A percentile compares a stretch with the other conserved stretches of the same genome.
These are phyloP conservation scores for Orussus abietinus DNA, from an alignment of 1,140 invertebrate genomes.

Conservation along the genomic window DNA sequence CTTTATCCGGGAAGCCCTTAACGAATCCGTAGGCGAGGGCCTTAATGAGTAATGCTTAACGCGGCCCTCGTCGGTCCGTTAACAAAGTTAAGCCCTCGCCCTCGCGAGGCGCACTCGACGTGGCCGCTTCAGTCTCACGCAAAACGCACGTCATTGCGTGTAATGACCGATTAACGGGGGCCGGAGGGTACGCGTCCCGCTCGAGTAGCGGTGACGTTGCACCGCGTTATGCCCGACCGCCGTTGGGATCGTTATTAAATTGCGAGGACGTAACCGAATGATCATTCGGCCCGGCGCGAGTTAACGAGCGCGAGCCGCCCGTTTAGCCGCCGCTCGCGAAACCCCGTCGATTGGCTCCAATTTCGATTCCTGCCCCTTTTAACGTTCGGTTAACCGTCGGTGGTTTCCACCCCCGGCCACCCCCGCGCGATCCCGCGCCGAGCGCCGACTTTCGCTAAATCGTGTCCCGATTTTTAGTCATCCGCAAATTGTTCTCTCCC, in stretches of 20 bases:
- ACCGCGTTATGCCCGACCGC: conserved; percentile 45
- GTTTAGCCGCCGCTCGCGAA: conserved; percentile 29
- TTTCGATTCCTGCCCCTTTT: too few species aligned
- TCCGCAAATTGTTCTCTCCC: too few species aligned
- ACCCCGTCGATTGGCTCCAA: too few species aligned
- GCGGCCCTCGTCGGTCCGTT: conserved; percentile 42
- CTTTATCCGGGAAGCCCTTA: too few species aligned
- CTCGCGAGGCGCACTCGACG: conserved; percentile 12
- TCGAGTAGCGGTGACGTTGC: conserved; percentile 37
- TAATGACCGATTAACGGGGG: conserved; percentile 52
- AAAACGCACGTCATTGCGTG: conserved; percentile 51
- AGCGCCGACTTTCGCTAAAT: too few species aligned
- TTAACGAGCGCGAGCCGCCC: conserved; percentile 42
- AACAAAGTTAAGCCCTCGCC: conserved; percentile 36
- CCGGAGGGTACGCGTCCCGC: conserved; percentile 26
- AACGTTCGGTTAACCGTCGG: too few species aligned
- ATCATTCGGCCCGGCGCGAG: conserved; percentile 41
- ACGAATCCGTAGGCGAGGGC: conserved; percentile 3
- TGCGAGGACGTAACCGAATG: conserved; percentile 48
- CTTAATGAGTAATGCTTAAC: conserved; percentile 18
- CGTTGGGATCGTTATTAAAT: conserved; percentile 51
- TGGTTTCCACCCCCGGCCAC: too few species aligned
- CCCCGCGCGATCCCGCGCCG: too few species aligned
- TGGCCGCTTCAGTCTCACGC: conserved; percentile 39
- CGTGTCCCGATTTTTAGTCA: too few species aligned